phyloP scores from a whole-genome alignment of 2,888 invertebrate species.

The Alentia gelatinosa region DNA sequence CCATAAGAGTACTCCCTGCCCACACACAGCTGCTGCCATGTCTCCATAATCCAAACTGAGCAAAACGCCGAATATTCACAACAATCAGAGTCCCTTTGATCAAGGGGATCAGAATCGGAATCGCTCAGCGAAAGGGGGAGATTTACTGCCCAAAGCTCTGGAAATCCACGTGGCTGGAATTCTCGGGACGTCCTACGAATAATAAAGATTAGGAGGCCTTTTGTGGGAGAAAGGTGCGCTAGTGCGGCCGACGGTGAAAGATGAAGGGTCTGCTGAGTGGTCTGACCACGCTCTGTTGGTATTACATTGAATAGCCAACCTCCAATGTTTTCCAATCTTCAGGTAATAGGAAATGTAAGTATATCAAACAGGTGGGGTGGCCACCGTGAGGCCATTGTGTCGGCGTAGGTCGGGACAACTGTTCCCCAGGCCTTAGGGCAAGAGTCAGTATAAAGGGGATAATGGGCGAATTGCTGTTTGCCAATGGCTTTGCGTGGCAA shows the following conservation, averaged over 20 bases:
- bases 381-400: background rate
- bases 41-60: no score
- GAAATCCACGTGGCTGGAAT: no score
- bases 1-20: no score
- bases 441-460: conserved; percentile 3
- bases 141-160: no score
- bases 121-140: no score
- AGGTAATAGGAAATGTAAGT: conserved; percentile 11
- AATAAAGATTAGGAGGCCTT: no score
- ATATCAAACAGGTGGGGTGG: background rate
- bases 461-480: conserved; percentile 10
- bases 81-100: no score
- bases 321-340: background rate
- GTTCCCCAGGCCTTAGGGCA: background rate
- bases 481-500: background rate
- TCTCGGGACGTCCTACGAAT: no score
- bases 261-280: background rate
- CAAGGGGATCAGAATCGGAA: no score
- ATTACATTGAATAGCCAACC: background rate
- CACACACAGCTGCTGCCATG: no score
- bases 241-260: background rate
- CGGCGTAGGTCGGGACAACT: background rate
- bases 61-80: no score
- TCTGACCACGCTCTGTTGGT: background rate
- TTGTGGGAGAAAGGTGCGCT: no score